Evolutionary conservation across 2,797 vertebrate genomes (phyloP).

Genomic region (Macropodus opercularis): DNA sequence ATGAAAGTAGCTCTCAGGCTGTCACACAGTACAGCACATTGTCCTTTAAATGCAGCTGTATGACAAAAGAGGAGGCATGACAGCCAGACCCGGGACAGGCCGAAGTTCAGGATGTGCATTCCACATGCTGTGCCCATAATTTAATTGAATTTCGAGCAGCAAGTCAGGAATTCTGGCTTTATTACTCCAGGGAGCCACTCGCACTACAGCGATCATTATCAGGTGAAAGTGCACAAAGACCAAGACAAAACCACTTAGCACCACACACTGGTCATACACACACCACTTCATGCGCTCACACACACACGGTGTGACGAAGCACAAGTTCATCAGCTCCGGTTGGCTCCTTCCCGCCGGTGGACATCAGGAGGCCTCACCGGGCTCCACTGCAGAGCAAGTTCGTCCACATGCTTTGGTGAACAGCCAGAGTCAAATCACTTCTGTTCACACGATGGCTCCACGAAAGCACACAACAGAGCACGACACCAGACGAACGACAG

Average conservation of each 20-base stretch:
- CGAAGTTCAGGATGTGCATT: conserved; percentile 42
- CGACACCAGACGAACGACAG: background rate
- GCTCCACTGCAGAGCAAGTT: conserved; percentile 49
- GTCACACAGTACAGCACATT: conserved; percentile 15
- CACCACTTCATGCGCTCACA: conserved; percentile 9
- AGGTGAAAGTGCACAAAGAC: conserved; percentile 22
- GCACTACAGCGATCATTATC: conserved; percentile 62
- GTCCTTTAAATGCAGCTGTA: conserved; percentile 9
- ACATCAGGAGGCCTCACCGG: conserved; percentile 10
- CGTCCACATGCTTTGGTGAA: conserved; percentile 59
- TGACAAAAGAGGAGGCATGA: conserved; percentile 20
- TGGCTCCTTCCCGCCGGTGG: conserved; percentile 6
- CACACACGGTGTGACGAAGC: conserved; percentile 48
- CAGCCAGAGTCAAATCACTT: conserved; percentile 30
- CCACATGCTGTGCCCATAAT: conserved; percentile 53
- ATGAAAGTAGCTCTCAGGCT: background rate
- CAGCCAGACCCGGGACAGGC: conserved; percentile 23
- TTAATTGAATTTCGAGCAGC: conserved; percentile 70
- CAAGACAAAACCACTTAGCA: conserved; percentile 16
- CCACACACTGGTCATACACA: conserved; percentile 11
- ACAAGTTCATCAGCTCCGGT: conserved; percentile 40
- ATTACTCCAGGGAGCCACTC: conserved; percentile 65
- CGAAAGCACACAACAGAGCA: background rate
- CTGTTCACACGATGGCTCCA: background rate
- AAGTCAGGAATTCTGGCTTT: conserved; percentile 55